phyloP scores from a whole-genome alignment of 1,140 invertebrate species.

The Cherax destructor region DNA sequence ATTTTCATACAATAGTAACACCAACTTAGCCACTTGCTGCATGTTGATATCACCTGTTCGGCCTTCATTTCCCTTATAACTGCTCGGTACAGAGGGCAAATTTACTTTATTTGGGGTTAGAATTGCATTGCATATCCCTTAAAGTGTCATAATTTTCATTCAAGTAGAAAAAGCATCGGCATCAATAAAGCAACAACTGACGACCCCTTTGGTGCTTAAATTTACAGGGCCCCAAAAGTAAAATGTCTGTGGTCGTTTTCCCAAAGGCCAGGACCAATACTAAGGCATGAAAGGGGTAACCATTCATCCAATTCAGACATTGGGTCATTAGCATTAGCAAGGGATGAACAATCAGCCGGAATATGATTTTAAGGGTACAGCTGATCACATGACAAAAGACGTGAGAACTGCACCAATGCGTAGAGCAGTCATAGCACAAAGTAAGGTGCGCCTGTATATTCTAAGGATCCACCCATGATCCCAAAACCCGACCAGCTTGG shows the following conservation, averaged over 20 bases:
- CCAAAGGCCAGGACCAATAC: slow-evolving; percentile 93
- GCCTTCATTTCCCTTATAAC: slow-evolving; percentile 74
- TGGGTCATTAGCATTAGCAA: slow-evolving; percentile 80
- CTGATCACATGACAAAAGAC: slow-evolving; percentile 91
- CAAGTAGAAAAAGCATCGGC: slow-evolving; percentile 94
- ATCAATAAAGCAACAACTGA: slow-evolving; percentile 91
- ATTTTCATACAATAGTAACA: slow-evolving; percentile 88
- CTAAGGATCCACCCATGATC: slow-evolving; percentile 92
- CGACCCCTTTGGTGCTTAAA: slow-evolving; percentile 73
- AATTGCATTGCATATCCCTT: slow-evolving; percentile 85
- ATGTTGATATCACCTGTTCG: slow-evolving; percentile 69
- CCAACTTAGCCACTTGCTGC: slow-evolving; percentile 79
- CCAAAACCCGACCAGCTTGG: slow-evolving; percentile 90
- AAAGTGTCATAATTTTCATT: slow-evolving; percentile 86
- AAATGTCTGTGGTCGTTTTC: slow-evolving; percentile 77
- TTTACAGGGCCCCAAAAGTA: slow-evolving; percentile 63
- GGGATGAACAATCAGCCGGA: slow-evolving; percentile 97
- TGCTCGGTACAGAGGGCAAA: slow-evolving; percentile 85
- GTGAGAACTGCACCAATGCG: slow-evolving; percentile 93
- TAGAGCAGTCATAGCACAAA: slow-evolving; percentile 93
- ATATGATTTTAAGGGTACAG: slow-evolving; percentile 93
- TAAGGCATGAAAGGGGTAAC: slow-evolving; percentile 90
- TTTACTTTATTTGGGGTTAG: slow-evolving; percentile 96
- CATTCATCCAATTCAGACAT: slow-evolving; percentile 84
- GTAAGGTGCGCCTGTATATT: slow-evolving; percentile 98